These are phyloP conservation scores for Siniperca chuatsi DNA, from an alignment of 2,113 vertebrate genomes.

Conservation along the genomic window DNA sequence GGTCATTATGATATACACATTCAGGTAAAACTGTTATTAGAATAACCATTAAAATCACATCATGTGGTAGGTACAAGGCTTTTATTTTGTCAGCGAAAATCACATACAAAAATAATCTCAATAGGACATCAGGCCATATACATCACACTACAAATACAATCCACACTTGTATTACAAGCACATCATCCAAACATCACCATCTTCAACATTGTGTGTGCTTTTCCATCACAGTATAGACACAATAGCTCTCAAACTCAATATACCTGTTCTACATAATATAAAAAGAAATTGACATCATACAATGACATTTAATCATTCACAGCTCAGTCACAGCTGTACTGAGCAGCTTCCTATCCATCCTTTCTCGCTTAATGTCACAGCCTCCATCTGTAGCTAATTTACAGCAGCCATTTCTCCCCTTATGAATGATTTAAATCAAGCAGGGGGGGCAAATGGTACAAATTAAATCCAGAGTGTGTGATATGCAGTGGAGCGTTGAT, in stretches of 20 bases:
- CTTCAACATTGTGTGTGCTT: background rate
- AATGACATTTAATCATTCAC: background rate
- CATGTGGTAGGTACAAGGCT: background rate
- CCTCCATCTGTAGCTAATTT: conserved; percentile 1
- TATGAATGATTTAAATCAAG: background rate
- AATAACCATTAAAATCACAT: background rate
- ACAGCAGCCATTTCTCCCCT: background rate
- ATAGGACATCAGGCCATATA: background rate
- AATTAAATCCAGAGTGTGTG: conserved; percentile 2
- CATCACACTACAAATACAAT: background rate
- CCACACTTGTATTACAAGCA: background rate
- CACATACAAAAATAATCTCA: background rate
- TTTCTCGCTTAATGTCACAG: background rate
- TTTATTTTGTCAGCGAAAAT: background rate
- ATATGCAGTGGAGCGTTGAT: background rate
- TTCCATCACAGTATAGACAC: too few species aligned
- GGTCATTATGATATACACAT: background rate
- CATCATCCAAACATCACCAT: background rate
- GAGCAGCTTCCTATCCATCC: background rate
- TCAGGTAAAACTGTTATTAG: background rate
- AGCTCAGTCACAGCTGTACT: background rate
- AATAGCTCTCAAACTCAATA: background rate
- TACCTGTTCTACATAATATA: background rate
- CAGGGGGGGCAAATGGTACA: background rate
- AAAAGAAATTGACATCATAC: background rate